A percentile compares a stretch with the other conserved stretches of the same genome.
These are phyloP conservation scores for Distichodus sexfasciatus DNA, from an alignment of 2,797 vertebrate genomes.

Conservation along the genomic window DNA sequence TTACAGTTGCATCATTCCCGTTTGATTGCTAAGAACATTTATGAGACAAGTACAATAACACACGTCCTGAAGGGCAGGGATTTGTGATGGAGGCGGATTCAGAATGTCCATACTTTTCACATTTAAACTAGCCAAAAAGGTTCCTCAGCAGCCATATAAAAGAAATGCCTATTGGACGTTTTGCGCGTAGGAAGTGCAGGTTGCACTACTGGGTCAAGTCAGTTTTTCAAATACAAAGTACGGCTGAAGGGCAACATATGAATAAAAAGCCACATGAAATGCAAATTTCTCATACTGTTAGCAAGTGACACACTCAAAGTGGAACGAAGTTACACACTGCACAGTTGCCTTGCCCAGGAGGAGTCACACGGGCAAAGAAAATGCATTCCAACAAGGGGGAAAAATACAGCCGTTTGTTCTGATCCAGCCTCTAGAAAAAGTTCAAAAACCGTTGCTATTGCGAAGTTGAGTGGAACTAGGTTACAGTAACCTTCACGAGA, in stretches of 20 bases:
- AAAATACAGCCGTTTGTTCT: neutral
- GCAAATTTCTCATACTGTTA: neutral
- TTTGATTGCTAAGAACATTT: constrained; percentile 34
- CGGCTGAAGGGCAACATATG: neutral
- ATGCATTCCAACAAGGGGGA: neutral
- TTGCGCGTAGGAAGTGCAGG: neutral
- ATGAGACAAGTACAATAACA: neutral
- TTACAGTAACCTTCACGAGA: constrained; percentile 2
- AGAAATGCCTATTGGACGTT: too few relatives aligned
- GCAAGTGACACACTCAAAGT: neutral
- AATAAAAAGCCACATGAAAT: neutral
- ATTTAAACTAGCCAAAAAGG: neutral
- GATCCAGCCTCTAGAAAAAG: neutral
- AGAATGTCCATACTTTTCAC: too few relatives aligned
- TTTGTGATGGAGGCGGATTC: neutral
- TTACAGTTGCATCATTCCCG: constrained; percentile 46
- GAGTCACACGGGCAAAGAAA: neutral
- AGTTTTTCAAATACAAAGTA: neutral
- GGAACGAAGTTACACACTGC: neutral
- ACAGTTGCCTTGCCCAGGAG: neutral
- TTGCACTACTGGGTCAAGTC: neutral
- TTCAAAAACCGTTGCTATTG: neutral
- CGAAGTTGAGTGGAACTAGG: constrained; percentile 18
- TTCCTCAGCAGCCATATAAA: neutral
- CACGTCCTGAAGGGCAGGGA: constrained; percentile 9